Evolutionary conservation across 2,797 vertebrate genomes (phyloP), one percentile per base, ranked within the genome.

Genomic region (Sebastes itinus): DNA sequence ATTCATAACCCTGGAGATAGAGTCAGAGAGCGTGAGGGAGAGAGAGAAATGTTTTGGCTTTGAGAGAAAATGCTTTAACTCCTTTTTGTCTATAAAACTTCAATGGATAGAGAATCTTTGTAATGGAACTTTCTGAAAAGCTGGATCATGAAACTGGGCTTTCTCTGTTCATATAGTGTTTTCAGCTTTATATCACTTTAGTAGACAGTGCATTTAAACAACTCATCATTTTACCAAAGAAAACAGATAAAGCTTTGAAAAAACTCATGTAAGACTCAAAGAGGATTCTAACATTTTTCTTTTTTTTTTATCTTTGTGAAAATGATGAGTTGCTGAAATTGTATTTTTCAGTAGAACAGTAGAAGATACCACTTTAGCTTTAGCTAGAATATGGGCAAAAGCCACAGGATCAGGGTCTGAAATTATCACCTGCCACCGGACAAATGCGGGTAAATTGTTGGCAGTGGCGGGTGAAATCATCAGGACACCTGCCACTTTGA

Each of bases 1-100:
- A 95, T 65, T 76, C 86, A 62, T 93, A 96, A 42, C 96, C 97
- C 98, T 99, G 91, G 0, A 30, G 75, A 82, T 6, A 7, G 22
- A 77, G 20, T 12, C 1, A 28, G 6, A 32, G 7, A 22, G 5
- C 32, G 5, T 4, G 4, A 55, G 22, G 2, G 6, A 42, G 18
- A 27, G 0, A n/a, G 8, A 60, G 11, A 22, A 18, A 18, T 3
- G 6, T 16, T 35, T 18, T 27, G 13, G 3, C 23, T 58, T 14
- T 35, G 28, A 9, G 59, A 35, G 7, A 66, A 52, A 27, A 65
- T 7, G 4, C 20, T 72, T 42, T 28, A 60, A 13, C 13, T 22
- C 27, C 2, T 33, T 32, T 54, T 27, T 54, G n/a, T 62, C 6
- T 8, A 6, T 3, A 35, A 11, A 4, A 33, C 54, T 54, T 33